A percentile compares a stretch with the other conserved stretches of the same genome.
These are phyloP conservation scores for Microtus richardsoni DNA, from an alignment of 2,113 vertebrate species.

Conservation along the genomic window DNA sequence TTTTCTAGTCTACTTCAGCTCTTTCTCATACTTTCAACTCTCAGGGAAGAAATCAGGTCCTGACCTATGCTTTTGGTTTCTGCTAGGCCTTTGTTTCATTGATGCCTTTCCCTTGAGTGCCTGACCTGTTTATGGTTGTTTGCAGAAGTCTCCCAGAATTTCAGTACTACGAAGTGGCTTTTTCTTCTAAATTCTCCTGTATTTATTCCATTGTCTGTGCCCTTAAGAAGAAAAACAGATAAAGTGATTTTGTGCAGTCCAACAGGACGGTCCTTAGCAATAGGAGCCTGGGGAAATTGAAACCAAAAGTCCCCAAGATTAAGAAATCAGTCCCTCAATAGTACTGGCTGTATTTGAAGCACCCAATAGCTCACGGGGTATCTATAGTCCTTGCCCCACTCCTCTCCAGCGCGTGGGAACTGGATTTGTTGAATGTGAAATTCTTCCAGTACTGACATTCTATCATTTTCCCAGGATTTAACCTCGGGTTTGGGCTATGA, in stretches of 20 bases:
- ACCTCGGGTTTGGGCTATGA: not conserved
- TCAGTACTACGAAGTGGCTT: not conserved
- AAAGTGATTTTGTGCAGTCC: not conserved
- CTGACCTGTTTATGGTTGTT: constrained; percentile 28
- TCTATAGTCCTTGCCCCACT: not conserved
- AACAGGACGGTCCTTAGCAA: not conserved
- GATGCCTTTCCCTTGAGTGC: not conserved
- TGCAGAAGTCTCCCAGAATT: constrained; percentile 42
- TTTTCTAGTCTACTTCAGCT: not conserved
- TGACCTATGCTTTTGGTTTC: not conserved
- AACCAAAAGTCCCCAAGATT: not conserved
- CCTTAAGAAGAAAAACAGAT: not conserved
- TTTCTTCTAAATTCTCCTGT: not conserved
- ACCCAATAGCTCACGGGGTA: accelerated
- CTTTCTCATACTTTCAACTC: not conserved
- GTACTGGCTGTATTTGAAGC: not conserved
- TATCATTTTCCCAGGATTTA: not conserved
- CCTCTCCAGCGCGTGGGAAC: not conserved
- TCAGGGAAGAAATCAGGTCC: not conserved
- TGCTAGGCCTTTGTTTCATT: not conserved
- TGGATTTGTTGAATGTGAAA: not conserved
- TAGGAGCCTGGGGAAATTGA: not conserved
- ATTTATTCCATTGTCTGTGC: not conserved
- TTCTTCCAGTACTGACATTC: not conserved
- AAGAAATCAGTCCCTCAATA: not conserved